Evolutionary conservation across 1,140 invertebrate species (phyloP).

Genomic region (Drosophila elegans): DNA sequence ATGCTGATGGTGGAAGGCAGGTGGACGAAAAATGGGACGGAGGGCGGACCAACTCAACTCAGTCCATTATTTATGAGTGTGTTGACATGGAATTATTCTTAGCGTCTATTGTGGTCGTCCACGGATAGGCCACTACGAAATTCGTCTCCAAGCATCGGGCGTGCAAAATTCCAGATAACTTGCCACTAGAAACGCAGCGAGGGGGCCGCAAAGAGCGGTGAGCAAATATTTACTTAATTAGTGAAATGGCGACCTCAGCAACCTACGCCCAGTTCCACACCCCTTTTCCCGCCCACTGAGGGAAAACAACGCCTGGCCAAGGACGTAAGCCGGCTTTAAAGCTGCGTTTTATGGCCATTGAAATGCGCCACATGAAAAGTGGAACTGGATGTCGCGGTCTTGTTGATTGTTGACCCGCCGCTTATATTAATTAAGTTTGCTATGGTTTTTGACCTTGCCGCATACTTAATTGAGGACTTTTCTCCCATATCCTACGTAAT

Average conservation of each 20-base stretch:
- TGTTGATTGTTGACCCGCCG: conserved; percentile 67
- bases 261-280: not conserved
- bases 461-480: conserved; percentile 54
- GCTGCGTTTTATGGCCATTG: conserved; percentile 53
- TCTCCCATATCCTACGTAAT: not conserved
- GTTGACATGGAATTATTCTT: conserved; percentile 84
- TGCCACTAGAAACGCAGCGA: conserved; percentile 11
- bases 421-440: conserved; percentile 82
- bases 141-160: conserved; percentile 30
- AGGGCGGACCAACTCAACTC: conserved; percentile 43
- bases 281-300: not conserved
- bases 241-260: conserved; percentile 64
- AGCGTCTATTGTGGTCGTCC: conserved; percentile 68
- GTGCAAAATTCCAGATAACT: conserved; percentile 80
- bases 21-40: not conserved
- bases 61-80: conserved; percentile 84
- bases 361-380: conserved; percentile 19
- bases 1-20: conserved; percentile 2
- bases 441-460: conserved; percentile 72
- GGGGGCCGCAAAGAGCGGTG: conserved; percentile 17
- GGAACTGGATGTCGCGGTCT: conserved; percentile 23
- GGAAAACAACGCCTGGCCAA: conserved; percentile 48
- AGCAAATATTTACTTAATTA: conserved; percentile 82
- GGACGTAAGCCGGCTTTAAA: conserved; percentile 67
- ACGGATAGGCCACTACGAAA: conserved; percentile 7